Evolutionary conservation across 2,888 invertebrate genomes (phyloP).

Genomic region (Agriopis marginaria): DNA sequence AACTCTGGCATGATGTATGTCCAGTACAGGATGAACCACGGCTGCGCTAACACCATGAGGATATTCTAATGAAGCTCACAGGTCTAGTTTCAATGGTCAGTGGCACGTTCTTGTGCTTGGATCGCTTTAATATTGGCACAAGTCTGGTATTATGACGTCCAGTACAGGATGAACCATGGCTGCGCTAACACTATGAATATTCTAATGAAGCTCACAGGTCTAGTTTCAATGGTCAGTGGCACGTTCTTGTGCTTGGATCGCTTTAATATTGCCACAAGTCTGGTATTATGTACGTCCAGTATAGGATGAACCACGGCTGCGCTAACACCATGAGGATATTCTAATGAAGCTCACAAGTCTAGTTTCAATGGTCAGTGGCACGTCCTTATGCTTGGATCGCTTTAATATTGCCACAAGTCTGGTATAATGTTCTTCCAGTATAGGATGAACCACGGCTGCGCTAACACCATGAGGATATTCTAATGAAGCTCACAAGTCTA

Average conservation of each 20-base stretch:
- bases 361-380: conserved; percentile 91
- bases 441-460: no score
- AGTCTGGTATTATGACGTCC: no score
- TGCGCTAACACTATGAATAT: no score
- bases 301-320: conserved; percentile 92
- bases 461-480: no score
- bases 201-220: no score
- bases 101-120: conserved; percentile 94
- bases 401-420: conserved; percentile 97
- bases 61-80: conserved; percentile 77
- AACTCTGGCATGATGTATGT: conserved; percentile 93
- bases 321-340: conserved; percentile 88
- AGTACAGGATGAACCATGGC: no score
- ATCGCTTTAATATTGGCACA: conserved; percentile 98
- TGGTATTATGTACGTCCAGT: conserved; percentile 93
- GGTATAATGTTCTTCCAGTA: no score
- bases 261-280: conserved; percentile 98
- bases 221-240: no score
- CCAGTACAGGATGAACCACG: conserved; percentile 92
- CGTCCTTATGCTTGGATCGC: conserved; percentile 90
- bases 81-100: conserved; percentile 75
- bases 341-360: conserved; percentile 51
- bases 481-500: no score
- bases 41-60: conserved; percentile 89
- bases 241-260: conserved; percentile 94